phyloP scores from a whole-genome alignment of 2,888 invertebrate species.

The Amphipyra tragopoginis region DNA sequence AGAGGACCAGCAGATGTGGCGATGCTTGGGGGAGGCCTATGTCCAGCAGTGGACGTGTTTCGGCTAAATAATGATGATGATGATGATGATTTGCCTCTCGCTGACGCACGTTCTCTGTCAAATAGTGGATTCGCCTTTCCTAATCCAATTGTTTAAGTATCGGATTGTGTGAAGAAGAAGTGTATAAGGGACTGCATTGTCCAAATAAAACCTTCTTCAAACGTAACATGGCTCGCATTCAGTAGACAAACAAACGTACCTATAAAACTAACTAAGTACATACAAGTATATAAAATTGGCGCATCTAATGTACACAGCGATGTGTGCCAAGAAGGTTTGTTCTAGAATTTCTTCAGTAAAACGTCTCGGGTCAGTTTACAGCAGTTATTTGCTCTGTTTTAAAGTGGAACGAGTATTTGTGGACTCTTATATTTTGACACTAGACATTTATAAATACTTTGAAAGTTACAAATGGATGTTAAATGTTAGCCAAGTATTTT shows the following conservation, averaged over 20 bases:
- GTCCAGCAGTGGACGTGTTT: too few species aligned
- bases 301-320: constrained; percentile 38
- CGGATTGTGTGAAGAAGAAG: too few species aligned
- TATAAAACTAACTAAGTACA: constrained; percentile 3
- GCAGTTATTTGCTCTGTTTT: constrained; percentile 41
- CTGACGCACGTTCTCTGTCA: too few species aligned
- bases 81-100: too few species aligned
- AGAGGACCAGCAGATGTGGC: too few species aligned
- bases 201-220: too few species aligned
- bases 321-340: constrained; percentile 43
- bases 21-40: too few species aligned
- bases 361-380: constrained; percentile 34
- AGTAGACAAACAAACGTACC: constrained; percentile 8
- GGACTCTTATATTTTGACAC: constrained; percentile 21
- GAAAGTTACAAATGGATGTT: constrained; percentile 19
- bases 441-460: constrained; percentile 24
- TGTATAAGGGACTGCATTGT: too few species aligned
- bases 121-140: too few species aligned
- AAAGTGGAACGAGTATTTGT: constrained; percentile 40
- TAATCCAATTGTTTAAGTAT: too few species aligned
- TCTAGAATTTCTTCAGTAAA: constrained; percentile 35
- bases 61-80: too few species aligned
- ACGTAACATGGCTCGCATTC: too few species aligned
- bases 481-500: constrained; percentile 7
- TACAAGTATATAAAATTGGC: not conserved